Base-by-base conservation (phyloP, 2,888 invertebrate species). In the Eupithecia tripunctaria region DNA sequence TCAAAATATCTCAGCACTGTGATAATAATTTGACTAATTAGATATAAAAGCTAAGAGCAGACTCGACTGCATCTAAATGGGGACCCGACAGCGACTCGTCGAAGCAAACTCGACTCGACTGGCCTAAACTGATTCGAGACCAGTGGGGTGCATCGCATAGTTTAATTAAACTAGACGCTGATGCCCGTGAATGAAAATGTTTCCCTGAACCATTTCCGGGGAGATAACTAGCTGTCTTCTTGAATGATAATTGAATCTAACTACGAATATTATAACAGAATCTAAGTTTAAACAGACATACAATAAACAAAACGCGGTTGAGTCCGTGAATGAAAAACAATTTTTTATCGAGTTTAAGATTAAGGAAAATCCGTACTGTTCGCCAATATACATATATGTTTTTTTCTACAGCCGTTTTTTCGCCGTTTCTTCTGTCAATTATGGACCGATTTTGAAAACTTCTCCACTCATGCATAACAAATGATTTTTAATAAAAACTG, bases 91-190 rank as follows among this genome's bases (percentile, higher is more conserved):
- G n/a, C 36, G 81, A 78, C 82, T 82, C 80, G 78, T 80, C 79
- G 82, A 79, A 79, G 78, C 79, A 70, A 70, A 73, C 68, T 68
- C 64, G 36, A 70, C 70, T 60, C 66, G 47, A 81, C 70, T 79
- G 82, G 76, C 79, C 83, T 85, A 86, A 86, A 87, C 83, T 82
- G 83, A 87, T 86, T 87, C 85, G n/a, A 36, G 62, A n/a, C 62
- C 80, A 85, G 82, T 86, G 84, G 82, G 79, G 29, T 63, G 62
- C 62, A 80, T 76, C 76, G 62, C 66, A 69, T 63, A 66, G 60
- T 62, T 14, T 69, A 69, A 72, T 72, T 60, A 47, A 27, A 60
- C 47, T 66, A 60, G 65, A 59, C 72, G 32, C 21, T 59, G 68
- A 65, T 32, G 47, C 51, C 47, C 29, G 64, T 36, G 36, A 65